A percentile compares a stretch with the other conserved stretches of the same genome.
These are phyloP conservation scores for Redunca redunca DNA, from an alignment of 2,113 vertebrate species.

Conservation along the genomic window DNA sequence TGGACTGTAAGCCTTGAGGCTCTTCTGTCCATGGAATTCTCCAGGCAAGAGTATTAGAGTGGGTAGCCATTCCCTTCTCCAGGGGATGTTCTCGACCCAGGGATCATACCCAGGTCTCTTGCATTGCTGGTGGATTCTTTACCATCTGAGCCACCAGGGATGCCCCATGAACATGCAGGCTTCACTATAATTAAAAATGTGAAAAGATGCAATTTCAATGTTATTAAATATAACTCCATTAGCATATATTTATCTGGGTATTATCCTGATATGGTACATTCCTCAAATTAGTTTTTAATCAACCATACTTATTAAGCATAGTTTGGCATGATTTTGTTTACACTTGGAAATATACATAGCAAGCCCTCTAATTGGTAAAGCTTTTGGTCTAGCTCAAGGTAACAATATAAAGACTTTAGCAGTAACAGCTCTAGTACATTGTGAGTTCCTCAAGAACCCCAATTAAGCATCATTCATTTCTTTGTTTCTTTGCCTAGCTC, in stretches of 20 bases:
- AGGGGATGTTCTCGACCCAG: neutral
- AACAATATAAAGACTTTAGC: neutral
- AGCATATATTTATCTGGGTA: neutral
- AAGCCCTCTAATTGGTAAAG: neutral
- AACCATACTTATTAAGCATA: neutral
- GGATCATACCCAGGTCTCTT: neutral
- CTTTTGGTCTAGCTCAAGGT: neutral
- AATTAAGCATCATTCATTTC: neutral
- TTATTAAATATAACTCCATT: neutral
- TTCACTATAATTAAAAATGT: neutral
- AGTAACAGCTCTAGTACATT: neutral
- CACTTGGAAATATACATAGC: neutral
- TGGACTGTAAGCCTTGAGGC: neutral
- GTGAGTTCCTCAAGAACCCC: neutral
- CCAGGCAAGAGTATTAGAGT: neutral
- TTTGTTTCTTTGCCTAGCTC: neutral
- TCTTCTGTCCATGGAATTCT: neutral
- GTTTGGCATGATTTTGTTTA: neutral
- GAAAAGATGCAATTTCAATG: neutral
- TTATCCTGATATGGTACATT: neutral
- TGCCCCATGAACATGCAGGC: neutral
- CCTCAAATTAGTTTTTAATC: conserved; percentile 4
- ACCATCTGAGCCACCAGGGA: neutral
- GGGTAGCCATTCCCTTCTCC: neutral
- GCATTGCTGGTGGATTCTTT: neutral